Conservation (phyloP, 2,888 invertebrate genomes). For the Tetragnatha montana region DNA sequence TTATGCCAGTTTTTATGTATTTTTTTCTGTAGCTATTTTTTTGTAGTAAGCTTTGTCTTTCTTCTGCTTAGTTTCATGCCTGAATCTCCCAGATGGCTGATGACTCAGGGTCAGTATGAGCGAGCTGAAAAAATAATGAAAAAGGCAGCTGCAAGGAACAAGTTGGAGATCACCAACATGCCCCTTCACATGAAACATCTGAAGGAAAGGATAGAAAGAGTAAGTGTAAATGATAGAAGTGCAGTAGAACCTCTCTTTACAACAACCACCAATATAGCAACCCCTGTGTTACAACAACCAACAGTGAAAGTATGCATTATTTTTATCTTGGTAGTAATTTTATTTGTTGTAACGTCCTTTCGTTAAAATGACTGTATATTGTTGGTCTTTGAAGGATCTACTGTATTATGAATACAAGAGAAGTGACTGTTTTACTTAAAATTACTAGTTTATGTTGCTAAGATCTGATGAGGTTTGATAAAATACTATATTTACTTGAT, state of each 20-base stretch:
- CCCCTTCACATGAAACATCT: slow-evolving; percentile 54
- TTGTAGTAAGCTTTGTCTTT: neutral
- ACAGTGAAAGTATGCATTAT: too few species aligned
- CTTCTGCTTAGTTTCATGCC: slow-evolving; percentile 84
- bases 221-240: slow-evolving; percentile 26
- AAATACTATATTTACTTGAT: too few species aligned
- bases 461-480: too few species aligned
- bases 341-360: too few species aligned
- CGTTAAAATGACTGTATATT: neutral
- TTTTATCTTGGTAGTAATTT: neutral
- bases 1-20: neutral
- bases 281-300: too few species aligned
- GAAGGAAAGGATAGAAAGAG: slow-evolving; percentile 66
- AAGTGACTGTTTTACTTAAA: too few species aligned
- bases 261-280: too few species aligned
- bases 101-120: slow-evolving; percentile 85
- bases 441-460: too few species aligned
- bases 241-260: too few species aligned
- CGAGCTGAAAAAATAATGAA: slow-evolving; percentile 82
- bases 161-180: slow-evolving; percentile 50
- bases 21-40: neutral
- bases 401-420: neutral
- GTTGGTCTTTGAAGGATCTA: neutral
- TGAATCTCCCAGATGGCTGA: slow-evolving; percentile 91
- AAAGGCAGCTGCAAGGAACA: slow-evolving; percentile 80